phyloP scores from a whole-genome alignment of 23 tunicate species.

The Aplidium turbinatum region DNA sequence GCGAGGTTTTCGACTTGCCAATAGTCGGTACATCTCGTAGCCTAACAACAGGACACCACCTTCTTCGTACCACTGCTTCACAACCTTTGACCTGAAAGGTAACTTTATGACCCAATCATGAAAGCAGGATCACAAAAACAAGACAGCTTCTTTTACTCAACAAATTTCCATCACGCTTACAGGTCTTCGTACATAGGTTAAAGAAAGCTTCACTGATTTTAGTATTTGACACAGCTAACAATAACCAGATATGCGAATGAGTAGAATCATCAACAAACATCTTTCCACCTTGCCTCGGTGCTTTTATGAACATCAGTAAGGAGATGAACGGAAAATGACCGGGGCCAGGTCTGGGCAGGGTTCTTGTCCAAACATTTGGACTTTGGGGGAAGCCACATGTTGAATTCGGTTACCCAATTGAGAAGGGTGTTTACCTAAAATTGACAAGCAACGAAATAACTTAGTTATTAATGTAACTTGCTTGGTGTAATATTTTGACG shows the following conservation, averaged over 20 bases:
- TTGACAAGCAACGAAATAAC: no score
- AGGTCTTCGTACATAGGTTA: no score
- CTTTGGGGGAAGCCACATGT: conserved; percentile 85
- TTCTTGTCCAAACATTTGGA: conserved; percentile 28
- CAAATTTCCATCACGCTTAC: no score
- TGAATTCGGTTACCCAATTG: conserved; percentile 95
- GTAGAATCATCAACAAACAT: no score
- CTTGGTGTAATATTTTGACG: no score
- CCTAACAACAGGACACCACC: conserved; percentile 90
- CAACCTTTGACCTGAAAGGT: conserved; percentile 77
- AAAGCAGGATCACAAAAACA: no score
- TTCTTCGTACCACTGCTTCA: conserved; percentile 67
- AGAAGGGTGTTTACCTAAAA: conserved; percentile 83
- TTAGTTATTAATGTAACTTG: no score
- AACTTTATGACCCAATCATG: no score
- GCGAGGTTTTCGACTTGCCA: conserved; percentile 50
- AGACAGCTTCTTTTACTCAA: no score
- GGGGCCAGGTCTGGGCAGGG: conserved; percentile 35
- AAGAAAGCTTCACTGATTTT: no score
- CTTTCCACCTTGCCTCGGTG: conserved; percentile 70
- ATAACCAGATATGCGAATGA: no score
- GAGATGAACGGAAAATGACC: conserved; percentile 69
- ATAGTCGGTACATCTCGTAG: conserved; percentile 90
- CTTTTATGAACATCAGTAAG: conserved; percentile 75
- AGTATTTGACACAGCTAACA: no score